Base-by-base conservation (phyloP, 2,797 vertebrate species). In the Lithobates sylvaticus region DNA sequence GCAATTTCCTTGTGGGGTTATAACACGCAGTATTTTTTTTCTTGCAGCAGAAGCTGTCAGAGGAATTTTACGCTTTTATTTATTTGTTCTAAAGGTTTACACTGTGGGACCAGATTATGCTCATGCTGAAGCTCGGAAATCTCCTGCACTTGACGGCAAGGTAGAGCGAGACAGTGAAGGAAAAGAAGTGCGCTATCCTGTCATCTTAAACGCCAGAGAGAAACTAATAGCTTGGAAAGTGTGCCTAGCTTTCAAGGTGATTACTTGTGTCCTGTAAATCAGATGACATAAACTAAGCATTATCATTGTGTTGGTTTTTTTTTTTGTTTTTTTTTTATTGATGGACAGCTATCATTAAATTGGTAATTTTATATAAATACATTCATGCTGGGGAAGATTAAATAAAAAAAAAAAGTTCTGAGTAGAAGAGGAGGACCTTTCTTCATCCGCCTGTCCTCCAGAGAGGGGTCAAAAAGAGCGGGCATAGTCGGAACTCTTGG, bases 221-320 rank as follows among this genome's bases (percentile, higher is more conserved):
- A 97, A 97, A 88, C 92, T 97, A 89, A 97, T 97, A 78, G 96
- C 96, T 69, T 97, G 96, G 96, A 97, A 96, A 95, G 96, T 97
- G 71, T 97, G 96, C 89, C 94, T 97, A 85, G 96, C 96, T 73
- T 97, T 97, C 91, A 97, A 97, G 94, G 96, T 97, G 93, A 94
- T 76, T 58, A 36, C 81, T 80, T 69, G 29, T 69, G 64, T 78
- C 77, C 78, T 76, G 36, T 65, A 83, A 82, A 27, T 39, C 18
- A 21, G 8, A 58, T 61, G 21, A 23, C 1, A 0, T n/a, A 12
- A 1, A 47, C 44, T 47, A 47, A 47, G 44, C 12, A 61, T 23
- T 67, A 44, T 42, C 27, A 27, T 26, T 73, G 27, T 23, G 34
- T 69, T 10, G n/a, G n/a, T 23, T 10, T 58, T 71, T 81, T 4